Conservation (phyloP, 92 coral and sea anemone species). For the Meandrina meandrites region DNA sequence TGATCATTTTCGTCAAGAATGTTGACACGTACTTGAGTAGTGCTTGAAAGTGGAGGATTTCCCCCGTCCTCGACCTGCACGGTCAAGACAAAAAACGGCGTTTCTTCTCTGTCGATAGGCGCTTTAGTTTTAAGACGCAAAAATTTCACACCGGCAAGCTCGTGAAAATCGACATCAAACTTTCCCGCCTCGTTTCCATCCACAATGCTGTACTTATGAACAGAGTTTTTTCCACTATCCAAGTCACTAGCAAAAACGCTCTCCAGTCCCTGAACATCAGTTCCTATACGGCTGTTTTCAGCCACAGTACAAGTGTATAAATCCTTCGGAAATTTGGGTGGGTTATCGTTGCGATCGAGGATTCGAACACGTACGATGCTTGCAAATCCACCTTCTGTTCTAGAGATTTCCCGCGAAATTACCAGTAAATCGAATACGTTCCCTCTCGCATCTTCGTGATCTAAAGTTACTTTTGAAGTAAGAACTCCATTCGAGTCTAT, state of each 20-base stretch:
- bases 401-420: slow-evolving; percentile 68
- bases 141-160: slow-evolving; percentile 78
- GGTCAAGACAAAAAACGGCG: slow-evolving; percentile 80
- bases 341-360: slow-evolving; percentile 82
- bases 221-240: slow-evolving; percentile 79
- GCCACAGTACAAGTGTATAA: slow-evolving; percentile 71
- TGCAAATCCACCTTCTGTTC: slow-evolving; percentile 68
- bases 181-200: slow-evolving; percentile 88
- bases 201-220: slow-evolving; percentile 72
- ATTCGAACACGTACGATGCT: slow-evolving; percentile 70
- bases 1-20: slow-evolving; percentile 87
- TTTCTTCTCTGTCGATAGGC: slow-evolving; percentile 82
- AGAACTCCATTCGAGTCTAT: slow-evolving; percentile 80
- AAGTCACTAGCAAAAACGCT: slow-evolving; percentile 84
- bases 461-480: slow-evolving; percentile 81
- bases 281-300: slow-evolving; percentile 75
- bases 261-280: slow-evolving; percentile 83
- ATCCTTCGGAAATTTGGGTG: slow-evolving; percentile 85
- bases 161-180: slow-evolving; percentile 78
- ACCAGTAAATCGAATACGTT: slow-evolving; percentile 80
- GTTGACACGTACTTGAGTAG: slow-evolving; percentile 84
- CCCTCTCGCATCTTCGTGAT: slow-evolving; percentile 86
- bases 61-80: slow-evolving; percentile 88
- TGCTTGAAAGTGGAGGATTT: slow-evolving; percentile 59
- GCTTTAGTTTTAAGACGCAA: slow-evolving; percentile 80